A percentile compares a stretch with the other conserved stretches of the same genome.
Evolutionary conservation across 2,797 vertebrate species (phyloP).

Genomic region (Muscicapa striata): DNA sequence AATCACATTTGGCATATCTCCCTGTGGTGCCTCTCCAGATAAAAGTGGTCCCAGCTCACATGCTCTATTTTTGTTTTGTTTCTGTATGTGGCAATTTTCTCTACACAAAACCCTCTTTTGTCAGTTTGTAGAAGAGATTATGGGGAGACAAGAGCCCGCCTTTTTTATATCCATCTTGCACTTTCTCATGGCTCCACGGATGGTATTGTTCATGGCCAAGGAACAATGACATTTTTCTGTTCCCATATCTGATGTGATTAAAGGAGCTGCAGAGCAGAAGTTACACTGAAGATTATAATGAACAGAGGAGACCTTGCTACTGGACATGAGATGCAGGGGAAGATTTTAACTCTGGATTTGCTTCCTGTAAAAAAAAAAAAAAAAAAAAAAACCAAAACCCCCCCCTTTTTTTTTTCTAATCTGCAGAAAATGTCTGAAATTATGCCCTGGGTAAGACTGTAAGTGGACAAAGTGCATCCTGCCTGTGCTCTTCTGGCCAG

Average conservation of each 20-base stretch:
- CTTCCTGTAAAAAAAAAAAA: background rate
- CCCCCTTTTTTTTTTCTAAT: background rate
- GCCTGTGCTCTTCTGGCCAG: background rate
- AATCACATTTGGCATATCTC: constrained; percentile 71
- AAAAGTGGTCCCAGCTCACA: constrained; percentile 67
- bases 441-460: background rate
- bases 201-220: constrained; percentile 57
- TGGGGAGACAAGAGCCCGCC: constrained; percentile 61
- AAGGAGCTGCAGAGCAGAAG: constrained; percentile 60
- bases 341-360: background rate
- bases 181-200: constrained; percentile 60
- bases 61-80: constrained; percentile 70
- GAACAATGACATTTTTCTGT: constrained; percentile 66
- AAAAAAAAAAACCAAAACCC: fast-evolving
- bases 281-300: constrained; percentile 59
- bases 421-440: background rate
- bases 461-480: background rate
- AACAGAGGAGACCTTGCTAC: constrained; percentile 17
- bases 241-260: constrained; percentile 72
- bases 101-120: constrained; percentile 70
- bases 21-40: constrained; percentile 69
- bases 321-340: background rate
- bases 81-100: constrained; percentile 71
- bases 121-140: constrained; percentile 68
- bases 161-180: constrained; percentile 59